Evolutionary conservation across 37 sponge, comb jelly and placozoan species (phyloP), one percentile per base, ranked within the genome.

Genomic region (Amphimedon queenslandica): DNA sequence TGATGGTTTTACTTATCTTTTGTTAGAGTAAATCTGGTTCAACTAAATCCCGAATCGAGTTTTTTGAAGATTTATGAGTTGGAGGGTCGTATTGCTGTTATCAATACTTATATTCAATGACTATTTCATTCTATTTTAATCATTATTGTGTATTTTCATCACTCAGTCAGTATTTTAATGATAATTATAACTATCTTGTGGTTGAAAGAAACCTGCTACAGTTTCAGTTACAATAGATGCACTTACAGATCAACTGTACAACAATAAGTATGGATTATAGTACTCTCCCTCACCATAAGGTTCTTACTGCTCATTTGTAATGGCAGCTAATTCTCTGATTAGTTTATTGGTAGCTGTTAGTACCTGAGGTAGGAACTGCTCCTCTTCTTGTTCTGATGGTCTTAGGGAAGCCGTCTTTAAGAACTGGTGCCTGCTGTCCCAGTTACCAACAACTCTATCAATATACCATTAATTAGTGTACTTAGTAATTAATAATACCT

Each of bases 1-100:
- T 24, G 33, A 33, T 18, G 51, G 33, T 42, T 1, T 30, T 43
- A 8, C 55, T 25, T 23, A 27, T 1, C 23, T 32, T 42, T 37
- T 23, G 38, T 18, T 64, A 93, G 93, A 93, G 81, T 33, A 88
- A 81, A 66, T 38, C 72, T n/a, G 86, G 86, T 13, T 38, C 89
- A 28, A 69, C 78, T 0, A 77, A 88, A 41, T 80, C 93, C 36
- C 70, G 93, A 70, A 85, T 93, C 21, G 84, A 76, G 2, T 93
- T 93, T 63, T 84, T 88, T 38, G 93, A 93, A 74, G 81, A 93
- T 33, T 73, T 93, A 40, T 88, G 64, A 76, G 4, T 21, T 31
- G 33, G n/a, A n/a, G n/a, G n/a, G n/a, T n/a, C n/a, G n/a, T n/a
- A n/a, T n/a, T n/a, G n/a, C n/a, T n/a, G n/a, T n/a, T n/a, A n/a